These are phyloP conservation scores for Chrysogorgia sp. DNA, from an alignment of 92 coral and sea anemone genomes.

Conservation along the genomic window DNA sequence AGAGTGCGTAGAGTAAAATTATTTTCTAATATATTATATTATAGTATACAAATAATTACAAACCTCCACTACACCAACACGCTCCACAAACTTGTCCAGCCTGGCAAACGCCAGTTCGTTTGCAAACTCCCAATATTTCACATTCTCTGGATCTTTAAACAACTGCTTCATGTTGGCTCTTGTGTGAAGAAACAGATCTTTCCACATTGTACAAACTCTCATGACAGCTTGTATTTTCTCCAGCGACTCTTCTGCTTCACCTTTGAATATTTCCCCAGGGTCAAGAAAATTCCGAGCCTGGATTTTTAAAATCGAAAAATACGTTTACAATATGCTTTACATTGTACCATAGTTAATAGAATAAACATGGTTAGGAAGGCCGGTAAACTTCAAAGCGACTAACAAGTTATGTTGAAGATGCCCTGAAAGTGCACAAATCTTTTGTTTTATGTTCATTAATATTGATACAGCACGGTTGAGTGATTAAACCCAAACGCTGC, in stretches of 20 bases:
- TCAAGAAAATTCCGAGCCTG: conserved; percentile 93
- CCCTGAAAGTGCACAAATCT: no score
- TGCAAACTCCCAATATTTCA: conserved; percentile 96
- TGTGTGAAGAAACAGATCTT: conserved; percentile 76
- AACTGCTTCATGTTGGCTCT: conserved; percentile 83
- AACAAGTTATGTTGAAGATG: no score
- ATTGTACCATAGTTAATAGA: not conserved
- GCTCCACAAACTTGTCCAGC: conserved; percentile 85
- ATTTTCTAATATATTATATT: no score
- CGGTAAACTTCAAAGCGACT: no score
- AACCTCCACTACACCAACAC: conserved; percentile 89
- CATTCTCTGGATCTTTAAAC: conserved; percentile 83
- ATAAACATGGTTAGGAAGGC: no score
- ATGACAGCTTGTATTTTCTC: conserved; percentile 85
- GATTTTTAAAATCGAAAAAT: not conserved
- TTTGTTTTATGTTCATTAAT: no score
- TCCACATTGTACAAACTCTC: conserved; percentile 76
- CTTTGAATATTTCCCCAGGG: conserved; percentile 96
- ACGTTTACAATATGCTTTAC: not conserved
- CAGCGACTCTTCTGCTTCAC: conserved; percentile 89
- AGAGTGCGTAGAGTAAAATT: no score
- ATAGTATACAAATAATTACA: not conserved
- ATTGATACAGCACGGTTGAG: no score
- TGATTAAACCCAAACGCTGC: no score
- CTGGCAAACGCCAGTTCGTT: conserved; percentile 91